phyloP scores from a whole-genome alignment of 2,888 invertebrate species.

The Mellilla xanthometata region DNA sequence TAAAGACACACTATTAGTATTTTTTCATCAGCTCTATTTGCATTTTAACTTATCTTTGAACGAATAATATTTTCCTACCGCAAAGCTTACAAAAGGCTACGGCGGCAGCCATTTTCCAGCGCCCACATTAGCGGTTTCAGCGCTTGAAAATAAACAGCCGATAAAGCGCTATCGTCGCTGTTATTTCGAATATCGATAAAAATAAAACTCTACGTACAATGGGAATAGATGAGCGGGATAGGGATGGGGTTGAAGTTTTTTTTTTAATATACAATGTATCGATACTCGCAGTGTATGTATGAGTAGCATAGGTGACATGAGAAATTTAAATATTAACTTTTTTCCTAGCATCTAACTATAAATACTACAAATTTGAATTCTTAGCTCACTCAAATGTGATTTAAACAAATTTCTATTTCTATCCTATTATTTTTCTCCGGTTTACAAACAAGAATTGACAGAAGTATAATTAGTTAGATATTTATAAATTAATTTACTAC shows the following conservation, averaged over 20 bases:
- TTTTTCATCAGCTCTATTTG: not conserved
- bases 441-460: too few relatives aligned
- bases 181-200: slow-evolving; percentile 52
- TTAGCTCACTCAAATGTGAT: too few relatives aligned
- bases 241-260: slow-evolving; percentile 29
- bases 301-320: too few relatives aligned
- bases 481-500: too few relatives aligned
- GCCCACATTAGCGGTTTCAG: slow-evolving; percentile 25
- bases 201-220: slow-evolving; percentile 42
- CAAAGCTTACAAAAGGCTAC: slow-evolving; percentile 1
- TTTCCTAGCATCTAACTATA: too few relatives aligned
- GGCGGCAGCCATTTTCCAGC: slow-evolving; percentile 15
- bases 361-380: too few relatives aligned
- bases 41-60: not conserved
- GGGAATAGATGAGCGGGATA: slow-evolving; percentile 37
- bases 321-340: too few relatives aligned
- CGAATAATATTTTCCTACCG: not conserved
- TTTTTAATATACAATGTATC: not conserved
- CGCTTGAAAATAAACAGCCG: slow-evolving; percentile 47
- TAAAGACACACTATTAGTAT: too few relatives aligned
- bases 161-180: slow-evolving; percentile 57
- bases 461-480: too few relatives aligned
- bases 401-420: too few relatives aligned
- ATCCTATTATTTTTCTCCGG: too few relatives aligned
- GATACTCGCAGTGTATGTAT: too few relatives aligned